Base-by-base conservation (phyloP, 1,140 invertebrate species). In the Limonius californicus region DNA sequence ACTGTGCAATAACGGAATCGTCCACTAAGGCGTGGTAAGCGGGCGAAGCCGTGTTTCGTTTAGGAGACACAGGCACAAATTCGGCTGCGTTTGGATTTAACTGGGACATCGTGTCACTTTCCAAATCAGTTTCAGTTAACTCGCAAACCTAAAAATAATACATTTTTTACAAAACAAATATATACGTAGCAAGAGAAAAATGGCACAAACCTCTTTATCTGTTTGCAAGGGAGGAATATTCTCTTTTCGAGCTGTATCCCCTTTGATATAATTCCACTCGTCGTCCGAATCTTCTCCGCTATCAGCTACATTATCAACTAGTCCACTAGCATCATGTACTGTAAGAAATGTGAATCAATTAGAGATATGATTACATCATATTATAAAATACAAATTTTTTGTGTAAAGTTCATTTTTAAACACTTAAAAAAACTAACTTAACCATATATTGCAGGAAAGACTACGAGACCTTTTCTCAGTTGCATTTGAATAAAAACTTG, bases 211-310 rank as follows among this genome's bases (percentile, higher is more conserved):
- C 42, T 70, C 62, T 42, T 58, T 63, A 61, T 72, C 70, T 58
- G 67, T 66, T 57, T 71, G 66, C 30, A 63, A 66, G 42, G 65
- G 63, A 23, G 59, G 56, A 14, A 65, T 35, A 57, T 68, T 73
- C 42, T 74, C 73, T 57, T 70, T 68, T 56, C 74, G 77, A 53
- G 83, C 82, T 59, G 82, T 80, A 65, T 85, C 84, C 61, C 84
- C 82, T 70, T 84, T 85, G 72, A 83, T 85, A 71, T 87, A 89
- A 74, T 88, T 87, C 87, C 87, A 89, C 84, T 88, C 87, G 85
- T 89, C 87, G 76, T 88, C 87, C 65, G 85, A 87, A 66, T 88
- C 87, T 61, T 87, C 86, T 67, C 81, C 83, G 72, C 87, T 89
- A 74, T 89, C 87, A 67, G 78, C 86, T 85, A 86, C 84, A 85